phyloP scores from a whole-genome alignment of 1,140 invertebrate species.

The Drosophila persimilis region DNA sequence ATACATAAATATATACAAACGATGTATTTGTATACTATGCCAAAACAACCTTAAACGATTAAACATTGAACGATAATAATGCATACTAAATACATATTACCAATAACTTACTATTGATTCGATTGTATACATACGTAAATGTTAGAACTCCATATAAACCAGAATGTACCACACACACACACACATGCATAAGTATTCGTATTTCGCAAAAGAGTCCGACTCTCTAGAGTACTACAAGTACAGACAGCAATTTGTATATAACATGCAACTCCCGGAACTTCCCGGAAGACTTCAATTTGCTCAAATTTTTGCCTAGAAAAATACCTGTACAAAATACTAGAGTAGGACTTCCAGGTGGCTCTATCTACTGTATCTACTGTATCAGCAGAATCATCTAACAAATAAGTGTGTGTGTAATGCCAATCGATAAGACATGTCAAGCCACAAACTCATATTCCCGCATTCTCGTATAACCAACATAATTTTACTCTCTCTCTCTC shows the following conservation, averaged over 20 bases:
- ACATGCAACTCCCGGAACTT: constrained; percentile 30
- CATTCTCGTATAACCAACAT: constrained; percentile 53
- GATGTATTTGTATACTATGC: constrained; percentile 46
- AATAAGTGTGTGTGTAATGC: constrained; percentile 58
- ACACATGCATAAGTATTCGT: constrained; percentile 36
- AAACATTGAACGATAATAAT: constrained; percentile 66
- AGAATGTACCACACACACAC: constrained; percentile 63
- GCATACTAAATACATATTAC: constrained; percentile 54
- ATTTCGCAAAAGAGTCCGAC: constrained; percentile 14
- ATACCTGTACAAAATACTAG: constrained; percentile 41
- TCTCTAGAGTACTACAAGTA: constrained; percentile 13
- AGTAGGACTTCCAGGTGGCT: constrained; percentile 12
- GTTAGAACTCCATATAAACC: constrained; percentile 61
- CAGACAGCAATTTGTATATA: constrained; percentile 57
- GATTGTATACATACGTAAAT: constrained; percentile 63
- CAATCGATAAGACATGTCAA: constrained; percentile 36
- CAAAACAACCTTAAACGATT: constrained; percentile 64
- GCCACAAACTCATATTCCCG: constrained; percentile 44
- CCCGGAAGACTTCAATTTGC: constrained; percentile 48
- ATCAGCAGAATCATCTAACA: constrained; percentile 16
- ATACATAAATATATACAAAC: constrained; percentile 35
- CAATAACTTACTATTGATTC: constrained; percentile 54
- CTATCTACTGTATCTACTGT: constrained; percentile 1
- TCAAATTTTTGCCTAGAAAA: constrained; percentile 48
- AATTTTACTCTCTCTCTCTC: constrained; percentile 56